Evolutionary conservation across 1,140 invertebrate species (phyloP), one percentile per base, ranked within the genome.

Genomic region (Drosophila biarmipes): DNA sequence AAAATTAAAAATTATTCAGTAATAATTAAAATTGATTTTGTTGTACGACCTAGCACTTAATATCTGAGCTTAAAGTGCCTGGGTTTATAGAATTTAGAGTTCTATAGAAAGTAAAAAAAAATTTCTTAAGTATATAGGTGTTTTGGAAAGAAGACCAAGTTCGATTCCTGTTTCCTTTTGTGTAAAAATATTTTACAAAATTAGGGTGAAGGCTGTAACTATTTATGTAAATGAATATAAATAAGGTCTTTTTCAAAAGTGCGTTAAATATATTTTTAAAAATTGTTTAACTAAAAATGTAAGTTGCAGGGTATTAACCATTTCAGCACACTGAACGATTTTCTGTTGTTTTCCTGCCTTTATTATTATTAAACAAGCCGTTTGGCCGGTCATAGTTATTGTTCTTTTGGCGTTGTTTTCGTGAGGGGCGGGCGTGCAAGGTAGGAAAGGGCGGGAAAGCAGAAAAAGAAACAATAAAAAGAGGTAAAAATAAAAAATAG

Each of bases 351-450:
- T 48, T 55, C 15, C 29, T 51, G 29, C 24, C 19, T 35, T 54
- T 73, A 61, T 63, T 73, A 52, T 61, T 73, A 53, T 73, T 63
- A 73, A 48, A 54, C 57, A 52, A 56, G 58, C 46, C 40, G 45
- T 64, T 74, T 46, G 52, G 45, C 71, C 37, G 40, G 71, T 74
- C 58, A 74, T 74, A 74, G 72, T 55, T 71, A 35, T 71, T 69
- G 64, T 56, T 71, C 52, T 53, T 49, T 40, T 66, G 35, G 58
- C 57, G 34, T 74, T 68, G 61, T 51, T 49, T 45, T 46, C 43
- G 35, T 14, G 0, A 8, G 10, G 45, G 29, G 15, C 7, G 5
- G 31, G 56, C 67, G 72, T 73, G 73, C 77, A 85, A 85, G 78
- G 81, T 86, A 80, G 78, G n/a, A n/a, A n/a, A n/a, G 64, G 61